Evolutionary conservation across 2,797 vertebrate species (phyloP).

Genomic region (Nannoperca australis): DNA sequence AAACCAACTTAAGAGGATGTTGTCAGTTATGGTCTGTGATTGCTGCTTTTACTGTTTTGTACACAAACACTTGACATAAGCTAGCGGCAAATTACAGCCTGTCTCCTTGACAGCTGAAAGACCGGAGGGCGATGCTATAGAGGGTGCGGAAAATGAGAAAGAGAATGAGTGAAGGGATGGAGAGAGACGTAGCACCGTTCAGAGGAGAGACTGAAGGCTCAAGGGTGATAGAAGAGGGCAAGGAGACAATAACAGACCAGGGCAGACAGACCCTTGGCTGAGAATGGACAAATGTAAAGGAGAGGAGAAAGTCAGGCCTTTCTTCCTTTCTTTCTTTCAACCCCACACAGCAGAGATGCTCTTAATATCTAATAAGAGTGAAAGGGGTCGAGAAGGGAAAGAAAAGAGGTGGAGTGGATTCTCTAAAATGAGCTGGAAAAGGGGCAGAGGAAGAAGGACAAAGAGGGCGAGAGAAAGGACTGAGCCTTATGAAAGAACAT

Average conservation of each 20-base stretch:
- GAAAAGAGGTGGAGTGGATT: neutral
- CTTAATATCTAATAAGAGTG: constrained; percentile 27
- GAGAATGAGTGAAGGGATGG: neutral
- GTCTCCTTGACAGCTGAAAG: constrained; percentile 27
- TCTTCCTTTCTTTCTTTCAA: constrained; percentile 1
- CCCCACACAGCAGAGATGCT: constrained; percentile 16
- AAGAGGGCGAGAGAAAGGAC: constrained; percentile 13
- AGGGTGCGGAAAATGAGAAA: constrained; percentile 13
- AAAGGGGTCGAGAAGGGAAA: constrained; percentile 13
- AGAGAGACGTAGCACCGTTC: constrained; percentile 13
- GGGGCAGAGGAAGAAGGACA: constrained; percentile 23
- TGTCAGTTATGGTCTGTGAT: constrained; percentile 26
- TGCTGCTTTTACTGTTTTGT: constrained; percentile 40
- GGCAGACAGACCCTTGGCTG: constrained; percentile 15
- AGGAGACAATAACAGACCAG: constrained; percentile 32
- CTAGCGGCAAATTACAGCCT: constrained; percentile 61
- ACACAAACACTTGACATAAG: constrained; percentile 67
- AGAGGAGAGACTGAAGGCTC: constrained; percentile 14
- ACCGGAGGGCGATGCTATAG: constrained; percentile 5
- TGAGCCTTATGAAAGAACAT: constrained; percentile 20
- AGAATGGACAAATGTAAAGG: constrained; percentile 22
- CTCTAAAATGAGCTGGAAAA: constrained; percentile 24
- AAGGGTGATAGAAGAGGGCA: constrained; percentile 29
- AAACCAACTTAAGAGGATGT: constrained; percentile 34
- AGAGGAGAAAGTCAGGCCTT: constrained; percentile 6